Evolutionary conservation across 1,140 invertebrate species (phyloP), one percentile per base, ranked within the genome.

Genomic region (Drosophila kurseongensis): DNA sequence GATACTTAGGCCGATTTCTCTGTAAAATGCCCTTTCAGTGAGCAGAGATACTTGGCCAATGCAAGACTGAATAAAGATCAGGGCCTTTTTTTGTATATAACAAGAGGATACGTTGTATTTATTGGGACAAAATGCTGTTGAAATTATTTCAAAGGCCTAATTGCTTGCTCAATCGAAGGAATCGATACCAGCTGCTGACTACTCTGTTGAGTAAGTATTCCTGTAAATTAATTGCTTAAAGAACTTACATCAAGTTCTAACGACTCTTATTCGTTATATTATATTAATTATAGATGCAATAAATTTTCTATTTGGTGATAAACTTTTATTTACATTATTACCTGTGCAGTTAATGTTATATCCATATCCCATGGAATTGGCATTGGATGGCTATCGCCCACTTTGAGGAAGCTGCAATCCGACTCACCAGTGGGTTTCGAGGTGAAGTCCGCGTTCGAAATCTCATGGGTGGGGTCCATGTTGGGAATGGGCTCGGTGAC

Each of bases 391-490:
- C 63, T 82, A 0, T 79, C 86, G 2, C 86, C 86, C 10, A 80
- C 59, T 9, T 27, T 90, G 38, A 48, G 80, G 7, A 80, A 69
- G 5, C 45, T 91, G 35, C 83, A 91, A 23, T 58, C 88, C 0
- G 47, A 76, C 1, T 57, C 77, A 0, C 80, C 82, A 0, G 50
- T 91, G 0, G 44, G 47, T 2, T 91, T 83, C 18, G n/a, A 47
- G 4, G 5, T 88, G 9, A 74, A 13, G 6, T 71, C 68, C 10
- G 74, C 78, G 5, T 50, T 69, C 16, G 83, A 90, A 40, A 45
- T 88, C 8, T 90, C 88, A 2, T 90, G 88, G 88, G 67, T 90
- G 32, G 88, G 83, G 8, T 91, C 88, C 7, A 50, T 48, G 14
- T 9, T 90, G 23, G 79, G 88, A 1, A 57, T 91, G 16, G 88